Conservation (phyloP, 2,888 invertebrate species). For the Tridacna gigas region DNA sequence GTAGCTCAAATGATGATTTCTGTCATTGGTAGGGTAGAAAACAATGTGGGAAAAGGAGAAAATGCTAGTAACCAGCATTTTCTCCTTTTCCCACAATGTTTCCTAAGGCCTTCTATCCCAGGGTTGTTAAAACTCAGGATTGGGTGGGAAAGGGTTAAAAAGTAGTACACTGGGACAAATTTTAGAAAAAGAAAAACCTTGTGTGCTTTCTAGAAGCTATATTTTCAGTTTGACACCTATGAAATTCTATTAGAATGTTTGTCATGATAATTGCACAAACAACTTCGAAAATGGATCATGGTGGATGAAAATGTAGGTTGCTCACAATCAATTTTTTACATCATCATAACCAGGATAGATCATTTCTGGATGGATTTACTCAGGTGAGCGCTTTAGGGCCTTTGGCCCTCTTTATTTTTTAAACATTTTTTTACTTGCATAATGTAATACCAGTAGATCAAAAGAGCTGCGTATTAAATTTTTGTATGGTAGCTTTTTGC, state of each 20-base stretch:
- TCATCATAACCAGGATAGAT: too few relatives aligned
- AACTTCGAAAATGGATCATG: slow-evolving; percentile 95
- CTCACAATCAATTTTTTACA: too few relatives aligned
- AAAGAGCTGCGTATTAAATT: too few relatives aligned
- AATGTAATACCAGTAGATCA: too few relatives aligned
- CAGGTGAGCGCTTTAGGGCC: too few relatives aligned
- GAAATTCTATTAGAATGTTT: neutral
- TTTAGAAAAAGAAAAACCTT: neutral
- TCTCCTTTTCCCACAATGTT: neutral
- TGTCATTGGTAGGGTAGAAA: neutral
- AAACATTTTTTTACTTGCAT: too few relatives aligned
- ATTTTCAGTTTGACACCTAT: neutral
- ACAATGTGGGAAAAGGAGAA: neutral
- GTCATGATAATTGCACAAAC: slow-evolving; percentile 88
- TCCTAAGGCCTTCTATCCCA: neutral
- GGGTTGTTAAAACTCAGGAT: neutral
- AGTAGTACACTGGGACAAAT: neutral
- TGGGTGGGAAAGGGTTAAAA: neutral
- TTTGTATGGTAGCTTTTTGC: too few relatives aligned
- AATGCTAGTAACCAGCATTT: neutral
- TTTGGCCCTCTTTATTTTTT: too few relatives aligned
- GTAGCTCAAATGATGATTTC: neutral
- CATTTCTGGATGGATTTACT: too few relatives aligned
- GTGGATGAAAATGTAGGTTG: slow-evolving; percentile 88
- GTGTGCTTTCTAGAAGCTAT: neutral